Evolutionary conservation across 2,113 vertebrate species (phyloP).

Genomic region (Sialia sialis): DNA sequence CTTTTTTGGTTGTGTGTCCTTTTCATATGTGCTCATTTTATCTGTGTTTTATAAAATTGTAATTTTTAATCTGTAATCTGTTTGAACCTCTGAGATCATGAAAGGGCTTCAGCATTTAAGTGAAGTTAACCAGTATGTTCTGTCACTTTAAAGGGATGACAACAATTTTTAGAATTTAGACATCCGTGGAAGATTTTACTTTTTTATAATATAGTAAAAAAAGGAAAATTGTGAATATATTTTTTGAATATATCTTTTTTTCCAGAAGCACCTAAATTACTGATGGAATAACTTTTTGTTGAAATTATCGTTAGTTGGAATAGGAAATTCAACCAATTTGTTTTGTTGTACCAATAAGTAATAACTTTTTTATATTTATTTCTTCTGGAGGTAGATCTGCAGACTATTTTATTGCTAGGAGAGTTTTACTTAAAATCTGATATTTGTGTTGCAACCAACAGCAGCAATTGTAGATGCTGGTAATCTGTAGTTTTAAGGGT

Average conservation of each 20-base stretch:
- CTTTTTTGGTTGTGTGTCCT: not conserved
- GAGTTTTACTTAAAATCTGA: not conserved
- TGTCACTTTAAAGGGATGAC: not conserved
- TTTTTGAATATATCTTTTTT: not conserved
- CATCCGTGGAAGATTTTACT: not conserved
- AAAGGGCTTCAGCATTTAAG: not conserved
- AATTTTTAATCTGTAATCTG: not conserved
- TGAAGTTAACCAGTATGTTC: not conserved
- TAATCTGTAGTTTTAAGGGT: not conserved
- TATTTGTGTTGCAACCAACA: not conserved
- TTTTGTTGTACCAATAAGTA: not conserved
- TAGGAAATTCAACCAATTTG: not conserved
- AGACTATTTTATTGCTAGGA: not conserved
- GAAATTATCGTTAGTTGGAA: not conserved
- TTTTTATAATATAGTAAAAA: not conserved
- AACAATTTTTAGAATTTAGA: not conserved
- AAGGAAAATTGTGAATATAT: not conserved
- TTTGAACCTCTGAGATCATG: not conserved
- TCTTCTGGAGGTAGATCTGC: not conserved
- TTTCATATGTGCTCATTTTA: not conserved
- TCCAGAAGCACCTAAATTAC: not conserved
- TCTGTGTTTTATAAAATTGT: not conserved
- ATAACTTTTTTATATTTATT: not conserved
- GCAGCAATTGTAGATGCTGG: not conserved
- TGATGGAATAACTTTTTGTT: not conserved